Percentiles rank a stretch among this genome's conserved stretches.
phyloP scores from a whole-genome alignment of 2,888 invertebrate genomes.

The Mythimna lalbum region DNA sequence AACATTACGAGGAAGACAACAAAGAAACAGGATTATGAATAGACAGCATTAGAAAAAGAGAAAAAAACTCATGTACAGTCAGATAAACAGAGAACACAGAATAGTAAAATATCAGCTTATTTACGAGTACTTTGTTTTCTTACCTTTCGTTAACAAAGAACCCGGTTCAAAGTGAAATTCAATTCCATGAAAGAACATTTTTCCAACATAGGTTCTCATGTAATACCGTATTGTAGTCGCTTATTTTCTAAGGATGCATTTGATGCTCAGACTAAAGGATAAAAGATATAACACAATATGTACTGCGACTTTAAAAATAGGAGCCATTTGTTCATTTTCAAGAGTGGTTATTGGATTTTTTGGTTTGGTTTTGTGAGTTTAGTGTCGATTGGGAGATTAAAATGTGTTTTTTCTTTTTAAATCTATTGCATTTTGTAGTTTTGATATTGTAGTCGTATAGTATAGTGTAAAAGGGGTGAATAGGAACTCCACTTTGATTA shows the following conservation, averaged over 20 bases:
- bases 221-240: slow-evolving; percentile 61
- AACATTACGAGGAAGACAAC: slow-evolving; percentile 1
- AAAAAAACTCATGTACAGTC: slow-evolving; percentile 30
- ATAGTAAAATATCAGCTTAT: slow-evolving; percentile 71
- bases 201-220: slow-evolving; percentile 64
- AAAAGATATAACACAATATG: slow-evolving; percentile 48
- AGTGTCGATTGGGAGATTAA: not conserved
- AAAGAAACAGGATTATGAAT: slow-evolving; percentile 44
- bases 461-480: too few species aligned
- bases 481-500: too few species aligned
- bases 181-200: slow-evolving; percentile 71
- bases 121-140: slow-evolving; percentile 72
- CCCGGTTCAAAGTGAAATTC: slow-evolving; percentile 73
- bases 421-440: not conserved
- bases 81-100: slow-evolving; percentile 48
- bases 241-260: slow-evolving; percentile 70
- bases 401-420: not conserved
- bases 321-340: slow-evolving; percentile 49
- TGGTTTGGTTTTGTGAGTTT: not conserved
- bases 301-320: slow-evolving; percentile 49
- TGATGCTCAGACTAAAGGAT: slow-evolving; percentile 61
- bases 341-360: slow-evolving; percentile 44
- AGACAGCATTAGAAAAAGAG: slow-evolving; percentile 49
- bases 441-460: too few species aligned
- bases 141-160: slow-evolving; percentile 71